These are phyloP conservation scores for Acridotheres tristis DNA, from an alignment of 2,797 vertebrate species.

Conservation along the genomic window DNA sequence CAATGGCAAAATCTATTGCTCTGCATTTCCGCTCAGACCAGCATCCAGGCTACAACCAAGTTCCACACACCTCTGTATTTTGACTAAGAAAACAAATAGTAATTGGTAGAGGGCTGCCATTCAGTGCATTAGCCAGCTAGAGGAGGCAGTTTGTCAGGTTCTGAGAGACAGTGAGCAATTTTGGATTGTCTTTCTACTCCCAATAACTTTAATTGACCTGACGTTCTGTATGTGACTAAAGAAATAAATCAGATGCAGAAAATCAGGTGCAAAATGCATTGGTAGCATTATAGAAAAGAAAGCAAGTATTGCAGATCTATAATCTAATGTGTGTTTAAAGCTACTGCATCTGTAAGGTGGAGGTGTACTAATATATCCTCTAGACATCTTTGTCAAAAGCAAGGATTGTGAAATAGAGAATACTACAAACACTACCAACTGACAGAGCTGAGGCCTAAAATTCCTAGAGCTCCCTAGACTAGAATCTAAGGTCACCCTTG, in stretches of 20 bases:
- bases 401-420: not conserved
- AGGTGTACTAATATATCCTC: not conserved
- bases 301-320: not conserved
- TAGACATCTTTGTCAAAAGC: not conserved
- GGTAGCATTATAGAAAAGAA: not conserved
- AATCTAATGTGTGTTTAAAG: not conserved
- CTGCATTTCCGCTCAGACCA: not conserved
- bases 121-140: not conserved
- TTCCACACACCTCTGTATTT: not conserved
- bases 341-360: not conserved
- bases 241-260: not conserved
- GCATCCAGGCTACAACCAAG: not conserved
- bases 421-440: not conserved
- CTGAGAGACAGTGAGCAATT: not conserved
- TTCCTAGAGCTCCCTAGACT: not conserved
- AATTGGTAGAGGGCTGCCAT: not conserved
- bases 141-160: not conserved
- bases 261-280: not conserved
- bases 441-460: not conserved
- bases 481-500: not conserved
- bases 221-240: not conserved
- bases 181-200: not conserved
- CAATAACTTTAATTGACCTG: not conserved
- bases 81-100: not conserved
- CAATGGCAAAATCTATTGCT: not conserved